Evolutionary conservation across 2,888 invertebrate species (phyloP).

Genomic region (Hypomecis atomaria): DNA sequence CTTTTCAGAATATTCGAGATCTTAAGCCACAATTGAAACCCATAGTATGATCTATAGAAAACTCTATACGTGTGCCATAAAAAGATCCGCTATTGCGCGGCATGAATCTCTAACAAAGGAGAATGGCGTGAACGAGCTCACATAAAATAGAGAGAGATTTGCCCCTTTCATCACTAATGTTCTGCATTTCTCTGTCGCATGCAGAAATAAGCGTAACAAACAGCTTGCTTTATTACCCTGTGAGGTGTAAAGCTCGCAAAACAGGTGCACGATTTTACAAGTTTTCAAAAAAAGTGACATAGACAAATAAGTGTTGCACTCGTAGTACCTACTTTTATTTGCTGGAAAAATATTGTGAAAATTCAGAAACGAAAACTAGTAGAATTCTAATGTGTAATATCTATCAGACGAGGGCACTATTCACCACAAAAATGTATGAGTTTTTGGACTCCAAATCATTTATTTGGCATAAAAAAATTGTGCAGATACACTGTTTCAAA

Average conservation of each 20-base stretch:
- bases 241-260: conserved; percentile 21
- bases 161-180: conserved; percentile 37
- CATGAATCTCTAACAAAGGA: conserved; percentile 25
- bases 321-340: background rate
- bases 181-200: conserved; percentile 38
- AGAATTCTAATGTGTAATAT: too few relatives aligned
- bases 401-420: too few relatives aligned
- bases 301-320: background rate
- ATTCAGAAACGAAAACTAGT: too few relatives aligned
- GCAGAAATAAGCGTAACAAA: conserved; percentile 40
- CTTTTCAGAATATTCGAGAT: background rate
- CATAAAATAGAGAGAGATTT: conserved; percentile 35
- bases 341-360: background rate
- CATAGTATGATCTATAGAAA: conserved; percentile 5
- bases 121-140: conserved; percentile 25
- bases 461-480: too few relatives aligned
- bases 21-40: background rate
- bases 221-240: conserved; percentile 44
- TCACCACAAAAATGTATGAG: too few relatives aligned
- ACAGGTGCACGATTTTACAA: conserved; percentile 16
- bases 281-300: conserved; percentile 10
- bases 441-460: too few relatives aligned
- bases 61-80: conserved; percentile 4
- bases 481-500: too few relatives aligned
- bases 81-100: conserved; percentile 18